A percentile compares a stretch with the other conserved stretches of the same genome.
These are phyloP conservation scores for Orthochromis malagaraziensis DNA, from an alignment of 2,113 vertebrate genomes.

Conservation along the genomic window DNA sequence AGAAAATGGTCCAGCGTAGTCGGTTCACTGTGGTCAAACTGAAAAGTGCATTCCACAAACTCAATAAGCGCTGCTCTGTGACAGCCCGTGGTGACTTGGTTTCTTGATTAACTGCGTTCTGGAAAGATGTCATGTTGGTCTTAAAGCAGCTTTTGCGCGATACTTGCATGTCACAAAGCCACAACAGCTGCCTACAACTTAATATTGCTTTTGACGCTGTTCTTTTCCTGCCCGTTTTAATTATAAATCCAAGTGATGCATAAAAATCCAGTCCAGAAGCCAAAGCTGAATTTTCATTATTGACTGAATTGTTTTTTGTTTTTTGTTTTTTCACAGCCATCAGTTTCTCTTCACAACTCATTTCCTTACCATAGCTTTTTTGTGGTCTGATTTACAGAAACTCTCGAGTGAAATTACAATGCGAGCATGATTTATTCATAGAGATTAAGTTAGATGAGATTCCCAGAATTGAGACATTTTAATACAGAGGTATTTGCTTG, in stretches of 20 bases:
- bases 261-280: background rate
- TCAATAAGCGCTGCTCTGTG: background rate
- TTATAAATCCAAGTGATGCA: conserved; percentile 34
- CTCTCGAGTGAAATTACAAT: background rate
- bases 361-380: conserved; percentile 21
- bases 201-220: conserved; percentile 22
- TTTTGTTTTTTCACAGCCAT: background rate
- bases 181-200: background rate
- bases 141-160: background rate
- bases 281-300: background rate
- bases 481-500: background rate
- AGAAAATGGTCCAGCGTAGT: background rate
- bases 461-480: background rate
- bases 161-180: background rate
- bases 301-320: background rate
- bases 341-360: background rate
- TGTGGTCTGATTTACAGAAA: conserved; percentile 1
- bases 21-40: background rate
- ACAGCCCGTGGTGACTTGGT: background rate
- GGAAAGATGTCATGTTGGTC: background rate
- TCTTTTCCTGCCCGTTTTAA: conserved; percentile 1
- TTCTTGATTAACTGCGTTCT: background rate
- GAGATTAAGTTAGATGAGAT: background rate
- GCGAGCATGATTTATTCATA: background rate
- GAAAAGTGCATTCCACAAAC: background rate